A percentile compares a stretch with the other conserved stretches of the same genome.
Evolutionary conservation across 2,113 vertebrate species (phyloP).

Genomic region (Plectropomus leopardus): DNA sequence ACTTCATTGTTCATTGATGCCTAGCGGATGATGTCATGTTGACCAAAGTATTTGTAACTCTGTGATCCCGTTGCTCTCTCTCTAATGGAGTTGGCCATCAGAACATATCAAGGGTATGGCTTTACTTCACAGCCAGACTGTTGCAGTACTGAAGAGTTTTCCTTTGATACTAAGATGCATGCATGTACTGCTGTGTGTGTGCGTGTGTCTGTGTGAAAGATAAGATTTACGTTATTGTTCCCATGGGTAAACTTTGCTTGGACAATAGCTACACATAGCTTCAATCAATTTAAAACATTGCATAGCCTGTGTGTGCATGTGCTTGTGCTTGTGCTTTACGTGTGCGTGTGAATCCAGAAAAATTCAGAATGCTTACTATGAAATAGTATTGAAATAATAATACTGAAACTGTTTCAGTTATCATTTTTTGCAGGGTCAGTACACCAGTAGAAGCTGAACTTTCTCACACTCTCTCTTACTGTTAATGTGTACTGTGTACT

Average conservation of each 20-base stretch:
- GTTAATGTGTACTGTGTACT: too few species aligned
- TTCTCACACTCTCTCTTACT: too few species aligned
- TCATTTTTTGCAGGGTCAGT: too few species aligned
- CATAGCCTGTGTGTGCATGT: too few species aligned
- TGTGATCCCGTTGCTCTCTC: conserved; percentile 21
- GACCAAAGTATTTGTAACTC: conserved; percentile 4
- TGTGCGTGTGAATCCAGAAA: background rate
- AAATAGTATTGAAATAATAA: background rate
- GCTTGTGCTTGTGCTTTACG: too few species aligned
- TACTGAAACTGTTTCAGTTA: too few species aligned
- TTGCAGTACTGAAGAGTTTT: background rate
- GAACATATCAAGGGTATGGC: background rate
- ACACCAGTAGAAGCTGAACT: too few species aligned
- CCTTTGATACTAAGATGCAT: background rate
- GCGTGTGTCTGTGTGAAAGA: too few species aligned
- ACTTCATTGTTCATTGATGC: conserved; percentile 56
- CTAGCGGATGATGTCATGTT: conserved; percentile 38
- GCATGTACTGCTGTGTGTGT: background rate
- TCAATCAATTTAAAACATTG: too few species aligned
- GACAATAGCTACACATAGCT: too few species aligned
- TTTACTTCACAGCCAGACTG: background rate
- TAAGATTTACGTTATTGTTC: too few species aligned
- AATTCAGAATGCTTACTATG: background rate
- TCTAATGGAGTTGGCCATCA: conserved; percentile 4
- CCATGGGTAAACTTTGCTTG: too few species aligned